Conservation (phyloP, 2,888 invertebrate genomes). For the Drosophila kanekoi region DNA sequence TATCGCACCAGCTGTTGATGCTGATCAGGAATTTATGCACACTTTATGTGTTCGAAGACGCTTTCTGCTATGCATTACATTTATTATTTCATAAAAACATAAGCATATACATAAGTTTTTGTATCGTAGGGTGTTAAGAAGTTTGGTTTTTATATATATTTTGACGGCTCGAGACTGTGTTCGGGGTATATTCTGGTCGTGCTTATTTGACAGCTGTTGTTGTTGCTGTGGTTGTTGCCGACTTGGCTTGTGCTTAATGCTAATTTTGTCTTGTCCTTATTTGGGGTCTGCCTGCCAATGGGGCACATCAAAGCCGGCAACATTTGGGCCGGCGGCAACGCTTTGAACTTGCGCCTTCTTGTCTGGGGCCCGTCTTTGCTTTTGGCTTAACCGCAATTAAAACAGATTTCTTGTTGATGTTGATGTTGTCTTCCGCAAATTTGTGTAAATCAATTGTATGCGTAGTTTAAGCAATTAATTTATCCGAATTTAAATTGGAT, state of each 20-base stretch:
- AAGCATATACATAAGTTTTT: no score
- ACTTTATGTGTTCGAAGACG: no score
- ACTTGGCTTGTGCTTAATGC: constrained; percentile 52
- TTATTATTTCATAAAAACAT: no score
- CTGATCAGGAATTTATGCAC: no score
- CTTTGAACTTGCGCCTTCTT: constrained; percentile 71
- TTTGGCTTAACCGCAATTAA: constrained; percentile 71
- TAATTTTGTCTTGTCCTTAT: constrained; percentile 48
- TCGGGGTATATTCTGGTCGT: not conserved
- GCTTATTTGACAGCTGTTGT: not conserved
- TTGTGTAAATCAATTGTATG: constrained; percentile 76
- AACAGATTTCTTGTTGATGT: constrained; percentile 71
- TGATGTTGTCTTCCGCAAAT: constrained; percentile 74
- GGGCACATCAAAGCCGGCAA: constrained; percentile 69
- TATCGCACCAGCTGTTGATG: no score
- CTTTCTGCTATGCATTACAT: no score
- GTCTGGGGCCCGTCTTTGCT: constrained; percentile 56
- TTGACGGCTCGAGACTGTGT: no score
- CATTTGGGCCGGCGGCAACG: constrained; percentile 58
- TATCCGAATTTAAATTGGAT: constrained; percentile 67
- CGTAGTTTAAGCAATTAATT: constrained; percentile 75
- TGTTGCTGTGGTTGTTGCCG: constrained; percentile 7
- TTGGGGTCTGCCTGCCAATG: constrained; percentile 34
- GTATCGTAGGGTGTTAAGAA: no score
- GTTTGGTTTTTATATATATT: no score